Evolutionary conservation across 2,888 invertebrate genomes (phyloP).

Genomic region (Euplexia lucipara): DNA sequence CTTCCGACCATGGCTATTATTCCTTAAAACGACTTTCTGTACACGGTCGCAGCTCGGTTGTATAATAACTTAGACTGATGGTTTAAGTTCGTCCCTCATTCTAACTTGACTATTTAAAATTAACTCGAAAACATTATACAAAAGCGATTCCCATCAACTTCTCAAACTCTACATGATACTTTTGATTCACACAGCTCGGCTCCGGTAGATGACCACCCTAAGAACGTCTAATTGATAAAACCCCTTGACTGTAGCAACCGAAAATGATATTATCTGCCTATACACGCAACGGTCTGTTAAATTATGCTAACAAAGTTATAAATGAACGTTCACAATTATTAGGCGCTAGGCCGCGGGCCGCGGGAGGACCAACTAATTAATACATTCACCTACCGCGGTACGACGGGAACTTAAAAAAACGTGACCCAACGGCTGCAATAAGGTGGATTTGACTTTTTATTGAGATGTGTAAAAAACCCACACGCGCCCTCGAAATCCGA

Average conservation of each 20-base stretch:
- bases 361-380: slow-evolving; percentile 83
- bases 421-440: slow-evolving; percentile 87
- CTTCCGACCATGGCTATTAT: slow-evolving; percentile 68
- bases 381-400: slow-evolving; percentile 85
- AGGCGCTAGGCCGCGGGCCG: slow-evolving; percentile 64
- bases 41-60: slow-evolving; percentile 6
- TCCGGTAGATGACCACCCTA: slow-evolving; percentile 67
- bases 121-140: slow-evolving; percentile 6
- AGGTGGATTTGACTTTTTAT: slow-evolving; percentile 88
- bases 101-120: neutral
- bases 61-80: slow-evolving; percentile 11
- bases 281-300: slow-evolving; percentile 75
- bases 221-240: slow-evolving; percentile 66
- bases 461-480: slow-evolving; percentile 79
- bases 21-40: slow-evolving; percentile 28
- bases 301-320: slow-evolving; percentile 84
- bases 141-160: slow-evolving; percentile 39
- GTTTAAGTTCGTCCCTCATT: slow-evolving; percentile 4
- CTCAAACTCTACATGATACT: slow-evolving; percentile 48
- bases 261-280: slow-evolving; percentile 73
- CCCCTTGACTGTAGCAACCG: slow-evolving; percentile 54
- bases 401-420: slow-evolving; percentile 83
- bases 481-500: slow-evolving; percentile 88
- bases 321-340: slow-evolving; percentile 81
- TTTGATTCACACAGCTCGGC: slow-evolving; percentile 57